These are phyloP conservation scores for Pentalonia nigronervosa DNA, from an alignment of 1,140 invertebrate species.

Conservation along the genomic window DNA sequence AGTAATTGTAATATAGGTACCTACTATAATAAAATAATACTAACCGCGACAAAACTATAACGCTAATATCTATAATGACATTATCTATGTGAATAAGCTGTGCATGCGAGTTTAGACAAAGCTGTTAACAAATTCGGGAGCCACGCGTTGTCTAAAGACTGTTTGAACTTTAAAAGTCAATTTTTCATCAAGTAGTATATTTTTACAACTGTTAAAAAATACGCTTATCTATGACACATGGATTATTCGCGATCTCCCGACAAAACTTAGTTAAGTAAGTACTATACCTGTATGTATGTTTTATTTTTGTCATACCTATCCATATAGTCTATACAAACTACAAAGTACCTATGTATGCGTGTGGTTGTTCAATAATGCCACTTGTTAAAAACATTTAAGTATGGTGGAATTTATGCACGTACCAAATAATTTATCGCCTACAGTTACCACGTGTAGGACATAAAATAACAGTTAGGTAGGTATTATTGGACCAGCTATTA, in stretches of 20 bases:
- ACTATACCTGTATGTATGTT: background rate
- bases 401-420: background rate
- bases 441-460: background rate
- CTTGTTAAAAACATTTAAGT: background rate
- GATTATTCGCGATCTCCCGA: background rate
- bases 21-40: no score
- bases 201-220: background rate
- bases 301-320: no score
- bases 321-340: background rate
- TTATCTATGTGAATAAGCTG: no score
- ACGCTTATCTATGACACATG: background rate
- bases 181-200: background rate
- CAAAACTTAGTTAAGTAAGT: background rate
- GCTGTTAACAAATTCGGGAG: no score
- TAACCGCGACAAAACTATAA: no score
- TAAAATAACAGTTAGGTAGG: background rate
- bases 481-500: background rate
- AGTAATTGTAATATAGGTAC: no score
- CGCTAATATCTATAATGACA: no score
- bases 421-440: background rate
- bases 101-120: no score
- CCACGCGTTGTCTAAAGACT: background rate
- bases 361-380: background rate
- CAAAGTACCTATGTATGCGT: background rate
- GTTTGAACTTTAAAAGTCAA: no score